These are phyloP conservation scores for Alviniconcha marisindica DNA, from an alignment of 1,140 invertebrate genomes.

Conservation along the genomic window DNA sequence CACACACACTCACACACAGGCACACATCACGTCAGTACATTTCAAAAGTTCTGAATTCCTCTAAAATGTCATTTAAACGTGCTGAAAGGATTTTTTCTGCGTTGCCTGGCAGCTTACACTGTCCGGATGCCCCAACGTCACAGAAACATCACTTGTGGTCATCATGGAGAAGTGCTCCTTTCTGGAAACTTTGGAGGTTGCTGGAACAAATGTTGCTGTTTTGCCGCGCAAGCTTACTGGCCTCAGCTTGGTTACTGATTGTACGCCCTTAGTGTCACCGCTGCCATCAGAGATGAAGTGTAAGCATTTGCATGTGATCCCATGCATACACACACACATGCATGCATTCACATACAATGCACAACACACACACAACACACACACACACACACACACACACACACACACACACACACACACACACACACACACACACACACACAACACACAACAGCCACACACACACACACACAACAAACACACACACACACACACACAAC, in stretches of 20 bases:
- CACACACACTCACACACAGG: background rate
- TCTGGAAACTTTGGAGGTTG: conserved; percentile 19
- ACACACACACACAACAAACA: too few species aligned
- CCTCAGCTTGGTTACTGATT: background rate
- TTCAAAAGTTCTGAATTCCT: too few species aligned
- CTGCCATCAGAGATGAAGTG: background rate
- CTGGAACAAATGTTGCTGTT: conserved; percentile 8
- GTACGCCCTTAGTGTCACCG: background rate
- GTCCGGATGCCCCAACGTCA: conserved; percentile 15
- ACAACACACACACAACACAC: too few species aligned
- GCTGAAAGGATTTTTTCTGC: too few species aligned
- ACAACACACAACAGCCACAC: too few species aligned
- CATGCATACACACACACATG: too few species aligned
- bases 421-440: too few species aligned
- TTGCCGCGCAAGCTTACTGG: conserved; percentile 17
- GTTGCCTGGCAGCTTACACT: conserved; percentile 10
- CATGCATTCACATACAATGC: too few species aligned
- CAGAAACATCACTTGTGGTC: conserved; percentile 20
- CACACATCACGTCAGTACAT: background rate
- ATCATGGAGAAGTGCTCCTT: background rate
- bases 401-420: too few species aligned
- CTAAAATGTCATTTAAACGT: too few species aligned
- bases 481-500: too few species aligned
- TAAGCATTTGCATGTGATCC: background rate
- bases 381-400: too few species aligned